Conservation (phyloP, 35 echinoderm and acorn worm species). For the Ophioderma brevispina region DNA sequence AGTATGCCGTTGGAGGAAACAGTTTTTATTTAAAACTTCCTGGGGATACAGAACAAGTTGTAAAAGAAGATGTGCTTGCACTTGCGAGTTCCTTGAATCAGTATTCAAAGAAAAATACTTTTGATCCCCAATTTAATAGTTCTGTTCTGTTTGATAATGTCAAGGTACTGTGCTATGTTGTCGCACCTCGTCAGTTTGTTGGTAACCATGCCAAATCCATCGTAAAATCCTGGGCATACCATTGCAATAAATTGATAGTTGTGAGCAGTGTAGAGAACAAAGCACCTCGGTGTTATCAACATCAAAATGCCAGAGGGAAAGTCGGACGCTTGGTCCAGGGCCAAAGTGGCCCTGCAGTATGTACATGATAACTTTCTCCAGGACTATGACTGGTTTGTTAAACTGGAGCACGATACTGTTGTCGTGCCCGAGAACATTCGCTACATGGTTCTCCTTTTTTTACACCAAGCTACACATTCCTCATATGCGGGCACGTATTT, state of each 20-base stretch:
- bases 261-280: conserved; percentile 31
- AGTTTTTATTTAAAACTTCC: conserved; percentile 57
- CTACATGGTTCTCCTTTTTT: conserved; percentile 57
- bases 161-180: conserved; percentile 66
- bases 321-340: conserved; percentile 39
- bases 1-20: conserved; percentile 60
- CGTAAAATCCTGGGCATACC: conserved; percentile 46
- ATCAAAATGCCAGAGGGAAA: conserved; percentile 38
- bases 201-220: conserved; percentile 14
- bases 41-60: neutral
- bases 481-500: conserved; percentile 79
- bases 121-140: conserved; percentile 65
- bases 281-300: conserved; percentile 7
- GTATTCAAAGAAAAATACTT: conserved; percentile 35
- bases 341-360: conserved; percentile 38
- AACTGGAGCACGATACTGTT: conserved; percentile 60
- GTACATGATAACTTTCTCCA: conserved; percentile 38
- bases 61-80: neutral
- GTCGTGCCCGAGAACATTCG: conserved; percentile 79
- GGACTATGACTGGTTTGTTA: conserved; percentile 85
- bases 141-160: conserved; percentile 47
- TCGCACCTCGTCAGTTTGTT: conserved; percentile 10
- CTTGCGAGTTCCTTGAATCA: conserved; percentile 14
- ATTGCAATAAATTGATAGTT: conserved; percentile 76
- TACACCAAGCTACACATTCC: conserved; percentile 64